Evolutionary conservation across 1,140 invertebrate species (phyloP).

Genomic region (Cherax quadricarinatus): DNA sequence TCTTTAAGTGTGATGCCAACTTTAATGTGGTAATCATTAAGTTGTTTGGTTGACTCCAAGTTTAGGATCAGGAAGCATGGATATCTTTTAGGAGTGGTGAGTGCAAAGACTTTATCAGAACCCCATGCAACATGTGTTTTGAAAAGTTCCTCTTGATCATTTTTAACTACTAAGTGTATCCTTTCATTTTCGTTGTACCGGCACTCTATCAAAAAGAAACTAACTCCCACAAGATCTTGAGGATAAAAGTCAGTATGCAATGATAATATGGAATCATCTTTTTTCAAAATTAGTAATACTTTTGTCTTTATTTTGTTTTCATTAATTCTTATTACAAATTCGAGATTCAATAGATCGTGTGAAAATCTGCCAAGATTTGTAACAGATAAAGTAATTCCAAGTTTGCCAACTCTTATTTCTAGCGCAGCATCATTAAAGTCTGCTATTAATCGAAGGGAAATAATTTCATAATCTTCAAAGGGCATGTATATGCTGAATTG

Average conservation of each 20-base stretch:
- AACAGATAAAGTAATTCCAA: slow-evolving; percentile 16
- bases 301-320: slow-evolving; percentile 20
- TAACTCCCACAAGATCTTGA: neutral
- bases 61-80: slow-evolving; percentile 19
- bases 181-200: neutral
- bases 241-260: slow-evolving; percentile 6
- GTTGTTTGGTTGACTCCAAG: neutral
- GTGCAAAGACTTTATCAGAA: slow-evolving; percentile 31
- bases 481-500: slow-evolving; percentile 43
- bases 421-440: neutral
- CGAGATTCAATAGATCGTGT: neutral
- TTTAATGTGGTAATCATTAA: slow-evolving; percentile 29
- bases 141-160: neutral
- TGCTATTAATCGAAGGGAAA: neutral
- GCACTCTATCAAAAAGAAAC: neutral
- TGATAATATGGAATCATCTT: neutral
- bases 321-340: slow-evolving; percentile 18
- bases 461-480: slow-evolving; percentile 51
- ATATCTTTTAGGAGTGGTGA: slow-evolving; percentile 19
- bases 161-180: neutral
- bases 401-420: slow-evolving; percentile 44
- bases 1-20: neutral
- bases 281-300: neutral
- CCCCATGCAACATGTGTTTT: slow-evolving; percentile 34
- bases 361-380: neutral